Evolutionary conservation across 2,797 vertebrate species (phyloP).

Genomic region (Furcifer pardalis): DNA sequence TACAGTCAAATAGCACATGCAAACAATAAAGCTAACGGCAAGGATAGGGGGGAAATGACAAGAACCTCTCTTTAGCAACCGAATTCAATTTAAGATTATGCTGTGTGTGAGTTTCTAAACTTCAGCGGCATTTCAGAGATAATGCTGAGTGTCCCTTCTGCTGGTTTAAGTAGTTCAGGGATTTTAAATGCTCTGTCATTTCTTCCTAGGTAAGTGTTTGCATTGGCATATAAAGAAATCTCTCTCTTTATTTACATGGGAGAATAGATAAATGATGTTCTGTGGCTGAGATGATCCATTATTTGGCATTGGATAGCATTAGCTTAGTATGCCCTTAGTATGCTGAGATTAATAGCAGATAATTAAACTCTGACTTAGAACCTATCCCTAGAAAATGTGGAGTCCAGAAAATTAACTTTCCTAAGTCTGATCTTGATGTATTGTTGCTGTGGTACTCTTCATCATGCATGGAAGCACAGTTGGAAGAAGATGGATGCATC

Average conservation of each 20-base stretch:
- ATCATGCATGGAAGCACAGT: not conserved
- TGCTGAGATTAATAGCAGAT: not conserved
- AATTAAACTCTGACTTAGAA: too few species aligned
- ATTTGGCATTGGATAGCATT: not conserved
- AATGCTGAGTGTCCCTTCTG: not conserved
- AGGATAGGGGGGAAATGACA: not conserved
- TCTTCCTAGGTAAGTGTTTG: rapidly evolving
- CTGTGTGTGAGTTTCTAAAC: slow-evolving; percentile 14
- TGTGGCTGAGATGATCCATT: rapidly evolving
- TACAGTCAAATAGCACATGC: not conserved
- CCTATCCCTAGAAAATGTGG: too few species aligned
- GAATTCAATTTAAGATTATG: slow-evolving; percentile 34
- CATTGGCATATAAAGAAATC: not conserved
- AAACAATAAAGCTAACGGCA: not conserved
- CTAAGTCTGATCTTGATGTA: too few species aligned
- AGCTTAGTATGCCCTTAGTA: rapidly evolving
- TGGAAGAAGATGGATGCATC: not conserved
- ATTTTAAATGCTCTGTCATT: not conserved
- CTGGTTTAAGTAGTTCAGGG: not conserved
- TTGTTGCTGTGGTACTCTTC: not conserved
- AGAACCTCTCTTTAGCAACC: not conserved
- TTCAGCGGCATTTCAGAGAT: slow-evolving; percentile 18
- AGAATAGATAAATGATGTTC: not conserved
- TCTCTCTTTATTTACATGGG: not conserved
- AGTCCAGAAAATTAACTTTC: too few species aligned